A percentile compares a stretch with the other conserved stretches of the same genome.
These are phyloP conservation scores for Tetranychus truncatus DNA, from an alignment of 2,888 invertebrate genomes.

Conservation along the genomic window DNA sequence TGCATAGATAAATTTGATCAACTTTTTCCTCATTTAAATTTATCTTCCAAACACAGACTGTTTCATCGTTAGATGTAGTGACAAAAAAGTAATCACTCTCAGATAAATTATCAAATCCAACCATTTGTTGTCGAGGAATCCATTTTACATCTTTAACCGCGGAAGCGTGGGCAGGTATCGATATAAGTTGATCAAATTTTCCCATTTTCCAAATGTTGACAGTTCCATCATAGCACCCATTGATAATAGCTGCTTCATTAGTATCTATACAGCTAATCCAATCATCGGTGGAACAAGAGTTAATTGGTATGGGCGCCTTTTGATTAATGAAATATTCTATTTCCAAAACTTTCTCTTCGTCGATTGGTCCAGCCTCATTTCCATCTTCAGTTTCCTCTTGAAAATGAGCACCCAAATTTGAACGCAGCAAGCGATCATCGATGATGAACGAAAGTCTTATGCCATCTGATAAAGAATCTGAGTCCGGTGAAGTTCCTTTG, in stretches of 20 bases:
- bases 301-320: conserved; percentile 76
- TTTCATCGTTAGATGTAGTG: conserved; percentile 75
- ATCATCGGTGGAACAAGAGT: conserved; percentile 82
- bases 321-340: conserved; percentile 78
- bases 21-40: conserved; percentile 51
- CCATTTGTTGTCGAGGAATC: not conserved
- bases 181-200: conserved; percentile 55
- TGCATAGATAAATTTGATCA: conserved; percentile 57
- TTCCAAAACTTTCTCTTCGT: conserved; percentile 56
- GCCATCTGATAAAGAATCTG: not conserved
- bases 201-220: conserved; percentile 70
- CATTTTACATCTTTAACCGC: conserved; percentile 48
- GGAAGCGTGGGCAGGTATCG: conserved; percentile 66
- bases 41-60: conserved; percentile 76
- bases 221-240: conserved; percentile 83
- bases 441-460: not conserved
- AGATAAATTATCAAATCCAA: not conserved
- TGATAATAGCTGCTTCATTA: conserved; percentile 53
- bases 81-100: conserved; percentile 29
- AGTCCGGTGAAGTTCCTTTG: not conserved
- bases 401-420: not conserved
- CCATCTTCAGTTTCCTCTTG: not conserved
- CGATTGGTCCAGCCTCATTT: not conserved
- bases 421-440: not conserved
- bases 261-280: conserved; percentile 82